Conservation (phyloP, 2,888 invertebrate species). For the Ormia ochracea region DNA sequence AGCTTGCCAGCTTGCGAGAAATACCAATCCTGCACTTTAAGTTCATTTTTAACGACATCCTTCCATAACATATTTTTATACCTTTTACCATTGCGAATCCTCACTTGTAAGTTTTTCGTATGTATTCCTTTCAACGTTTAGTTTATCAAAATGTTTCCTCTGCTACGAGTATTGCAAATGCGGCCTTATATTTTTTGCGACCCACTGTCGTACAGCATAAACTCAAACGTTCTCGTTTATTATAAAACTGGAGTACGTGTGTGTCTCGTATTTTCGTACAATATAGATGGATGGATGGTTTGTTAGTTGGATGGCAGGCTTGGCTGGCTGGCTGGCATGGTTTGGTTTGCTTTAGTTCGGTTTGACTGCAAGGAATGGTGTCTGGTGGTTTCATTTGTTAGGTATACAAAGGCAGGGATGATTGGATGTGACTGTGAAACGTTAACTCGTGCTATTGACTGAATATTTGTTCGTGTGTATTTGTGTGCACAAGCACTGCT, state of each 20-base stretch:
- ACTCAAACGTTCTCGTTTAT: constrained; percentile 53
- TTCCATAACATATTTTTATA: too few relatives aligned
- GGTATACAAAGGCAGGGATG: constrained; percentile 52
- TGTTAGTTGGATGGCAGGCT: constrained; percentile 42
- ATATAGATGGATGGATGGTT: constrained; percentile 50
- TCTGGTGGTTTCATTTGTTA: constrained; percentile 53
- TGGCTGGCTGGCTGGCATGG: constrained; percentile 35
- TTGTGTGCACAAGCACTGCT: constrained; percentile 16
- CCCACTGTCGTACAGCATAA: constrained; percentile 34
- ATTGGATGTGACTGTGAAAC: constrained; percentile 56
- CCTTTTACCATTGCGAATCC: too few relatives aligned
- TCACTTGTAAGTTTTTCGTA: too few relatives aligned
- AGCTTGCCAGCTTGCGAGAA: too few relatives aligned
- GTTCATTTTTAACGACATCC: too few relatives aligned
- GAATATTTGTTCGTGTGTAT: background rate
- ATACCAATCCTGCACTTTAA: too few relatives aligned
- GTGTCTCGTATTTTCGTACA: constrained; percentile 47
- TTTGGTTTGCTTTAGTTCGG: constrained; percentile 41
- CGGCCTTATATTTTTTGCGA: background rate
- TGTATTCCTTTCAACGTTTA: too few relatives aligned
- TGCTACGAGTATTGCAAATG: too few relatives aligned
- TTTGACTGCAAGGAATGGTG: constrained; percentile 34
- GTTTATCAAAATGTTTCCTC: too few relatives aligned
- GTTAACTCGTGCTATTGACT: constrained; percentile 30
- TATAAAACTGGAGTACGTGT: constrained; percentile 48